phyloP scores from a whole-genome alignment of 2,888 invertebrate species.

The Eueremaeus valkanovi region DNA sequence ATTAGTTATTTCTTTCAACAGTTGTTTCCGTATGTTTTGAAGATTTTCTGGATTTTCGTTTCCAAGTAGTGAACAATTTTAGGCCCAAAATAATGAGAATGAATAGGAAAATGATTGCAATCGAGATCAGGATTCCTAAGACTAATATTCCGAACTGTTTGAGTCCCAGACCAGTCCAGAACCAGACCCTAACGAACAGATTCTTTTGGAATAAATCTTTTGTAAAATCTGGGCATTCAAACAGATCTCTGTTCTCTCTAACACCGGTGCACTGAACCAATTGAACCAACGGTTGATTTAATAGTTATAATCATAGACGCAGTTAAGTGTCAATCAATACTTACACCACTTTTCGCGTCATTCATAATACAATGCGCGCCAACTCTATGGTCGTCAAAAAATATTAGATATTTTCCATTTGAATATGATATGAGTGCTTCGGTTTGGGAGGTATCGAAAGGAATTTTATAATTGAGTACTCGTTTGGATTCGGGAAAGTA shows the following conservation, averaged over 20 bases:
- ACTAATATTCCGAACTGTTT: constrained; percentile 8
- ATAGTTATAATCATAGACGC: background rate
- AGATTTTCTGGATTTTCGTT: background rate
- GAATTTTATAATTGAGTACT: background rate
- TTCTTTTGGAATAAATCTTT: constrained; percentile 5
- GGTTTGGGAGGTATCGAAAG: background rate
- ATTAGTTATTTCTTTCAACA: too few species aligned
- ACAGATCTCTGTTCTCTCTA: constrained; percentile 7
- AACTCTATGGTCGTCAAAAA: constrained; percentile 14
- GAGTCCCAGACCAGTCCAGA: constrained; percentile 15
- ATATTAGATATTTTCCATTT: background rate
- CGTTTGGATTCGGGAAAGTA: background rate
- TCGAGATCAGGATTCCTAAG: background rate
- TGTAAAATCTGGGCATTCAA: constrained; percentile 22
- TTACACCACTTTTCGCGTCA: constrained; percentile 3
- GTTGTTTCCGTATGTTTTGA: background rate
- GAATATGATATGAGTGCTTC: background rate
- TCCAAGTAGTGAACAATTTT: background rate
- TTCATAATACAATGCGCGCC: constrained; percentile 7
- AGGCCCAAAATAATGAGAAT: background rate
- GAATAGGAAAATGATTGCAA: background rate
- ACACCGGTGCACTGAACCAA: background rate
- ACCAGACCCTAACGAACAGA: constrained; percentile 8
- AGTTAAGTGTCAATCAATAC: background rate
- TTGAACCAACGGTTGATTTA: background rate